A percentile compares a stretch with the other conserved stretches of the same genome.
Conservation (phyloP, 1,140 invertebrate genomes). For the Anastrepha ludens region DNA sequence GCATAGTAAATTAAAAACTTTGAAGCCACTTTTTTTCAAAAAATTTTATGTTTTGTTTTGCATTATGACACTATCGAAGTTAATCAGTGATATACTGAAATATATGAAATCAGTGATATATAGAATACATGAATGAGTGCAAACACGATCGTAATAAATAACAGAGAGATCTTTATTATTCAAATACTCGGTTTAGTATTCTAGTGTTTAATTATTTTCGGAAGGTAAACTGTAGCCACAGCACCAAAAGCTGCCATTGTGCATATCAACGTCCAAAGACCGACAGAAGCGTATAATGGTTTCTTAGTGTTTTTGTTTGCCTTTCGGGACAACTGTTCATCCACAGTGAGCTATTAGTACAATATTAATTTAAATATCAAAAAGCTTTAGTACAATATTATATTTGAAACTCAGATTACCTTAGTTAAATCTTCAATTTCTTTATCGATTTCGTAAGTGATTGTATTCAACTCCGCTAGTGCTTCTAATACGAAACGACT, state of each 20-base stretch:
- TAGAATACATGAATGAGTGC: no score
- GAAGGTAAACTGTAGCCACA: background rate
- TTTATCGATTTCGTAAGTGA: slow-evolving; percentile 64
- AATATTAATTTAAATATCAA: background rate
- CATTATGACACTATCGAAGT: no score
- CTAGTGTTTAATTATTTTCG: slow-evolving; percentile 12
- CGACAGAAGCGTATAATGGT: background rate
- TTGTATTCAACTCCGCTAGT: slow-evolving; percentile 62
- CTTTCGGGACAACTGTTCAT: background rate
- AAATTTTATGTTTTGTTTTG: no score
- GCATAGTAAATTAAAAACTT: no score
- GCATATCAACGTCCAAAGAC: background rate
- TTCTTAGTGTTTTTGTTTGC: background rate
- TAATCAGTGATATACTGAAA: no score
- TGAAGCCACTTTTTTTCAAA: no score
- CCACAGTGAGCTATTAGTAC: background rate
- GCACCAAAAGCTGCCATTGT: background rate
- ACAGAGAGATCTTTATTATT: background rate
- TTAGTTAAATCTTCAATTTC: slow-evolving; percentile 64
- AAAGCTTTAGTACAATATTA: background rate
- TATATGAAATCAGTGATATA: no score
- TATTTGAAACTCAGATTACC: background rate
- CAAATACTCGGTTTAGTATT: background rate
- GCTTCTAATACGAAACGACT: slow-evolving; percentile 70
- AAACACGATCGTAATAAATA: background rate